Conservation (phyloP, 2,113 vertebrate species). For the Steatornis caripensis region DNA sequence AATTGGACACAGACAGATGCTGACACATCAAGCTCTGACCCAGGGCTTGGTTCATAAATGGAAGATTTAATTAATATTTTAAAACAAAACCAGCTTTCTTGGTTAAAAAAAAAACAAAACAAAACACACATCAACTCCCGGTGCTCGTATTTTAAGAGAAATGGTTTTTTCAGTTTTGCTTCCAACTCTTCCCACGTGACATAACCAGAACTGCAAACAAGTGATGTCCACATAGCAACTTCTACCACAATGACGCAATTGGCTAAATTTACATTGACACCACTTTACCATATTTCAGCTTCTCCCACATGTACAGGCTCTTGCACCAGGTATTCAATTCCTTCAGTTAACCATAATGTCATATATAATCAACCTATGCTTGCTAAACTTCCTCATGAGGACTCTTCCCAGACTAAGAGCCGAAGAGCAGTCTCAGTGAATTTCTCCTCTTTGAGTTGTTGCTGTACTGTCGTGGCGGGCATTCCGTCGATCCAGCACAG, state of each 20-base stretch:
- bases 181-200: conserved; percentile 4
- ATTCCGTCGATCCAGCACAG: not conserved
- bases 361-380: not conserved
- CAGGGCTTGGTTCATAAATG: not conserved
- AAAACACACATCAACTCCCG: not conserved
- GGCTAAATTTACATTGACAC: not conserved
- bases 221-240: not conserved
- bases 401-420: not conserved
- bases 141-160: not conserved
- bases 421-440: not conserved
- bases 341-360: not conserved
- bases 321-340: not conserved
- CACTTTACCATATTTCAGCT: not conserved
- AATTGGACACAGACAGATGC: not conserved
- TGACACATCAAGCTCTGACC: conserved; percentile 17
- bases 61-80: conserved; percentile 15
- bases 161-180: not conserved
- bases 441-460: not conserved
- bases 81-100: conserved; percentile 10
- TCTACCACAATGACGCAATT: not conserved
- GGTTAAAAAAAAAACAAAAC: not conserved
- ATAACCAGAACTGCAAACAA: not conserved
- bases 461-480: not conserved
- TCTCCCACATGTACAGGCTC: not conserved
- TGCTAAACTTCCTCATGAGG: not conserved